These are phyloP conservation scores for Coenobita brevimanus DNA, from an alignment of 1,140 invertebrate genomes.

Conservation along the genomic window DNA sequence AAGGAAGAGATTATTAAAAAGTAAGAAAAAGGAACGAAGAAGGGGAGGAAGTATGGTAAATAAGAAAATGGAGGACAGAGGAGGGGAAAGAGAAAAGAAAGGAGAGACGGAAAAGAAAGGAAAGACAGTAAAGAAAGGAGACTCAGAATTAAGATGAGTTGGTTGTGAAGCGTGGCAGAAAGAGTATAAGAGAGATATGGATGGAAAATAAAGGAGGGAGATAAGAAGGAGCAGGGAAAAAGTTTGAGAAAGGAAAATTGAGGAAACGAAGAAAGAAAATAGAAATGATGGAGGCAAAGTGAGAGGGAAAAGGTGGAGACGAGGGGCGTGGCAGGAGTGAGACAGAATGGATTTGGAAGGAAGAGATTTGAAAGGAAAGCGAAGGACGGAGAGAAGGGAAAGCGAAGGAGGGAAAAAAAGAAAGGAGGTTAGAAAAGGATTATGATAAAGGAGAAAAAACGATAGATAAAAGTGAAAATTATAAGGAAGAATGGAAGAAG, in stretches of 20 bases:
- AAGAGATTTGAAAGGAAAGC: no score
- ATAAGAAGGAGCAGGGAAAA: not conserved
- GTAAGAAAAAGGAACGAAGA: no score
- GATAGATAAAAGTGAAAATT: not conserved
- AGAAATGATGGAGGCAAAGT: no score
- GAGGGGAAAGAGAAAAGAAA: not conserved
- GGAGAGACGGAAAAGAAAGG: no score
- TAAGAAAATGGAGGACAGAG: not conserved
- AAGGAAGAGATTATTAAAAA: no score
- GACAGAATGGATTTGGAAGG: no score
- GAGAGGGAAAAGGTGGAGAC: no score
- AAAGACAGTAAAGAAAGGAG: not conserved
- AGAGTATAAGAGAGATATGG: not conserved
- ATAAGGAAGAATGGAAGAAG: not conserved
- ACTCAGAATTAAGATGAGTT: not conserved
- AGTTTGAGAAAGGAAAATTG: not conserved
- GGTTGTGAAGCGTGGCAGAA: not conserved
- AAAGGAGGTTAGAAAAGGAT: no score
- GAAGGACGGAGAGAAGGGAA: not conserved
- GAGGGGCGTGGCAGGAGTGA: no score
- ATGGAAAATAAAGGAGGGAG: no score
- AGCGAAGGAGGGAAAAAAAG: not conserved
- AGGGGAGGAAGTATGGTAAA: not conserved
- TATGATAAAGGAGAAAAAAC: not conserved
- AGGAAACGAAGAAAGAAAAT: not conserved